Conservation (phyloP, 92 coral and sea anemone species). For the Umimayanthus chanpuru region DNA sequence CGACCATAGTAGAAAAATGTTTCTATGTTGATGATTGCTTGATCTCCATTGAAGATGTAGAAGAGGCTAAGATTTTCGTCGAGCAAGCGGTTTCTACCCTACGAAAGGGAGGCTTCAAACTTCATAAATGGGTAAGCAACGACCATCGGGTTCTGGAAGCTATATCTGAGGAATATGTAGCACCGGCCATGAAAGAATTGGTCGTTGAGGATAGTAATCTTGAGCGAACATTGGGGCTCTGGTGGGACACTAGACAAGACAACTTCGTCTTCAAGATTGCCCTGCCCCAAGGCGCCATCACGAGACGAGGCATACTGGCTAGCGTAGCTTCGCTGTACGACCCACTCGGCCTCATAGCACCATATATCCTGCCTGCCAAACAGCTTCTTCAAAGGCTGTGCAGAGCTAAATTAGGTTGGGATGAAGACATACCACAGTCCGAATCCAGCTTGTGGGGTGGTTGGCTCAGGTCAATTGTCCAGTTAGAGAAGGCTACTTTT, state of each 20-base stretch:
- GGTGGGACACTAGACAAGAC: neutral
- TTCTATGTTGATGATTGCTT: neutral
- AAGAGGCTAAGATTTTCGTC: neutral
- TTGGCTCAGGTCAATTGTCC: no score
- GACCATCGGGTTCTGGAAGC: neutral
- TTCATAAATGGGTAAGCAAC: conserved; percentile 2
- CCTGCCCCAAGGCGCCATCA: neutral
- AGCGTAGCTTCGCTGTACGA: neutral
- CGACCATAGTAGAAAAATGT: no score
- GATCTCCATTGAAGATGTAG: neutral
- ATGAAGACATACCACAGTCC: neutral
- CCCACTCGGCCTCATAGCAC: conserved; percentile 14
- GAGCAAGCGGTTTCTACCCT: neutral
- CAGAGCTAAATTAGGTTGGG: neutral
- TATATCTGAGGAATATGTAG: neutral
- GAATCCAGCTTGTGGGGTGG: no score
- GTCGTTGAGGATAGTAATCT: neutral
- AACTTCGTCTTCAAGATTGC: neutral
- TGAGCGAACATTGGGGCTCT: neutral
- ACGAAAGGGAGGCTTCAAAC: conserved; percentile 1
- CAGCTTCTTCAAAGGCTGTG: neutral
- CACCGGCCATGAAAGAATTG: neutral
- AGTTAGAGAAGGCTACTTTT: no score
- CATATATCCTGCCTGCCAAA: no score
- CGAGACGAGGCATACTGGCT: neutral